A percentile compares a stretch with the other conserved stretches of the same genome.
Evolutionary conservation across 23 tunicate species (phyloP).

Genomic region (Diplosoma virens): DNA sequence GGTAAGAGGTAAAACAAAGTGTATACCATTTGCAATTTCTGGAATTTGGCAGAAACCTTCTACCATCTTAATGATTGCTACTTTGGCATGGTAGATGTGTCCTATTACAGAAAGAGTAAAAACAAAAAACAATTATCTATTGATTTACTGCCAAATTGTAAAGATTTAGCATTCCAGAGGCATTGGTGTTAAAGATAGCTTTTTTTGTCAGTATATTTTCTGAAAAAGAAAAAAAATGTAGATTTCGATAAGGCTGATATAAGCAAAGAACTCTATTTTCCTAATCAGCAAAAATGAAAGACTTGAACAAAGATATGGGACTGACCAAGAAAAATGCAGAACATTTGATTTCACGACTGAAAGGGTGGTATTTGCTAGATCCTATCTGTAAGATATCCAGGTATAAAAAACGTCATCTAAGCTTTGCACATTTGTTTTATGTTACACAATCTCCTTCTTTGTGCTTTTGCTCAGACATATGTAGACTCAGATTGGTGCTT

Average conservation of each 20-base stretch:
- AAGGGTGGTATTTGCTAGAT: slow-evolving; percentile 2
- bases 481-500: too few species aligned
- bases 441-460: too few species aligned
- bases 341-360: background rate
- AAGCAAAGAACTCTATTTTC: background rate
- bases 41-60: background rate
- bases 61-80: slow-evolving; percentile 13
- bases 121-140: background rate
- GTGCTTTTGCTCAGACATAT: too few species aligned
- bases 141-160: background rate
- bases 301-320: background rate
- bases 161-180: background rate
- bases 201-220: background rate
- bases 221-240: background rate
- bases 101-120: background rate
- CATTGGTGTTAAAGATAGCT: background rate
- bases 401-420: background rate
- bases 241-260: too few species aligned
- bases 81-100: too few species aligned
- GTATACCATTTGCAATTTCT: background rate
- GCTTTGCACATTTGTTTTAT: too few species aligned
- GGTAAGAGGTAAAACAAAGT: too few species aligned
- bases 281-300: background rate
- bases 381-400: background rate
- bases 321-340: slow-evolving; percentile 6